Evolutionary conservation across 2,113 vertebrate genomes (phyloP).

Genomic region (Osmerus mordax): DNA sequence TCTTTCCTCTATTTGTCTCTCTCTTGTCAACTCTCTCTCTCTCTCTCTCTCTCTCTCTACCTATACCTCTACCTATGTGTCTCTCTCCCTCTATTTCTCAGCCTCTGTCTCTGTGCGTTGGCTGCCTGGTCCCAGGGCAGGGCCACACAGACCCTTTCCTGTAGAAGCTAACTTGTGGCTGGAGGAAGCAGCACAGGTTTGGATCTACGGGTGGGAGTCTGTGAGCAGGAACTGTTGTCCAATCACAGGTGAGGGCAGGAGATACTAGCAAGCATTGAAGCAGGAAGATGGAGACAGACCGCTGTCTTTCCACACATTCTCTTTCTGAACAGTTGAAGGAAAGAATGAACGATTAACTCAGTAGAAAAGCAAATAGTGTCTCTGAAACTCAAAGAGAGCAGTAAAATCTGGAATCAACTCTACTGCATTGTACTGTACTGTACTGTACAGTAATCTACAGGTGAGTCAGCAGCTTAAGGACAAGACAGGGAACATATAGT

Average conservation of each 20-base stretch:
- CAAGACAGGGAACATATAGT: conserved; percentile 86
- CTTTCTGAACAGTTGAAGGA: no score
- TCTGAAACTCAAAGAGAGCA: conserved; percentile 25
- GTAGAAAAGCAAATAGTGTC: conserved; percentile 33
- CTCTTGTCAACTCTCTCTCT: no score
- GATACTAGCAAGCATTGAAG: no score
- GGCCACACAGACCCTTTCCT: conserved; percentile 73
- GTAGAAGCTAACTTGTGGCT: conserved; percentile 92
- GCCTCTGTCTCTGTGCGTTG: no score
- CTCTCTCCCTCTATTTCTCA: no score
- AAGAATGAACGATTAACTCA: background rate
- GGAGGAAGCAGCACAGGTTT: conserved; percentile 87
- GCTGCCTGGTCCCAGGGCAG: conserved; percentile 27
- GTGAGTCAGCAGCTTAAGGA: no score
- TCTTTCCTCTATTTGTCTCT: no score
- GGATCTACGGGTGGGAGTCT: conserved; percentile 96
- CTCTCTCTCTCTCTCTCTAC: no score
- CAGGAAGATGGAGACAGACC: background rate
- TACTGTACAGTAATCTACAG: no score
- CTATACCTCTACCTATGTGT: no score
- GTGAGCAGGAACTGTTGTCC: conserved; percentile 70
- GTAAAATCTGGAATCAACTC: conserved; percentile 20
- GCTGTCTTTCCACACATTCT: no score
- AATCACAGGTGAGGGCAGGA: conserved; percentile 7
- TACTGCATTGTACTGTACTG: no score